Evolutionary conservation across 2,113 vertebrate species (phyloP), one percentile per base, ranked within the genome.

Genomic region (Plectropomus leopardus): DNA sequence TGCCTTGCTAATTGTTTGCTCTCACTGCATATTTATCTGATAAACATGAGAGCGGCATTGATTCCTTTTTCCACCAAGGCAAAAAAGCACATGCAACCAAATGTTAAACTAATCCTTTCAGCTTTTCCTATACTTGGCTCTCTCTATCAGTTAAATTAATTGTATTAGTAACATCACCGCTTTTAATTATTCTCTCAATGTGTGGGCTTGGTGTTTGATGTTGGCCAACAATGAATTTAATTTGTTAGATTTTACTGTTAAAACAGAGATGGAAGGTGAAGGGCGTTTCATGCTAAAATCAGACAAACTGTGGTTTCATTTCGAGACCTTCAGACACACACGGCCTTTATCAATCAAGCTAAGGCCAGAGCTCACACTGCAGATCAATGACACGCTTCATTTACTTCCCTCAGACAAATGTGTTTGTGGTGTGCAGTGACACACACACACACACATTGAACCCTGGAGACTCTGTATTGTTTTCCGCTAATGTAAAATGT

Each of bases 321-420:
- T 67, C 30, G 48, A 78, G 28, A 75, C 32, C 11, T 57, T 5
- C 40, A 72, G 44, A 66, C 44, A 67, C 71, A 76, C 60, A 19
- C 21, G n/a, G 24, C 10, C 36, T 1, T 74, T 83, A 86, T 86
- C 83, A 86, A 65, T 91, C 85, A 79, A 58, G 24, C 28, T 55
- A 76, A 72, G 50, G 75, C 73, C 64, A 19, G n/a, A 63, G 71
- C 75, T 89, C 84, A 42, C 76, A 50, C 55, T 85, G 78, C 57
- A 87, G 90, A 90, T 88, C 87, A 91, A 92, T 93, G 83, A 87
- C 80, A 78, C 32, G 67, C 85, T 87, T 90, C 73, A 87, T 91
- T 87, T 78, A 44, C 28, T 70, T 55, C 57, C 80, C 54, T 63
- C 34, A 84, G 85, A 92, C 76, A 74, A 87, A 91, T 82, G 85